Percentiles rank a stretch among this genome's conserved stretches.
Conservation (phyloP, 2,113 vertebrate genomes). For the Fulmarus glacialis region DNA sequence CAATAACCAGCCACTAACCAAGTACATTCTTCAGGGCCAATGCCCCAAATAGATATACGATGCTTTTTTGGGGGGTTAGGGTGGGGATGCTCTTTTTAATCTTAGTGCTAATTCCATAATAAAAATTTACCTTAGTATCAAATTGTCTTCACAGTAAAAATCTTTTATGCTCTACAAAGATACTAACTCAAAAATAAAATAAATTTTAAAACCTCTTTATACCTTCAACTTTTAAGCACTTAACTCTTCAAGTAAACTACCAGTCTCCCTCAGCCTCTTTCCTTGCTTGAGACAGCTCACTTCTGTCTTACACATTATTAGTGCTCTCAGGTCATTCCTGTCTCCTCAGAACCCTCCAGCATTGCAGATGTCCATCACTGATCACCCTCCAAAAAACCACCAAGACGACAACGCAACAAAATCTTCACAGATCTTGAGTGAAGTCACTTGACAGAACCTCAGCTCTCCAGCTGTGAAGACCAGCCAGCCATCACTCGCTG, state of each 20-base stretch:
- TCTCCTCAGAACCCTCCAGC: not conserved
- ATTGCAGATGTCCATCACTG: no score
- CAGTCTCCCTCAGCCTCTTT: not conserved
- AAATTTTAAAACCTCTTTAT: not conserved
- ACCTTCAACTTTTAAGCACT: not conserved
- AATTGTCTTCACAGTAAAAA: not conserved
- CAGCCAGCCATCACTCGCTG: not conserved
- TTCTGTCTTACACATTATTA: not conserved
- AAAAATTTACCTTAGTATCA: not conserved
- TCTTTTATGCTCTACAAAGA: not conserved
- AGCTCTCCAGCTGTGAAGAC: not conserved
- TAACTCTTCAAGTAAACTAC: not conserved
- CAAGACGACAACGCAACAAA: not conserved
- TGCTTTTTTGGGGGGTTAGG: not conserved
- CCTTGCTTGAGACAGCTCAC: not conserved
- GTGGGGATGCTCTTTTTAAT: not conserved
- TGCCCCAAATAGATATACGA: rapidly evolving
- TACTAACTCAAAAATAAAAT: not conserved
- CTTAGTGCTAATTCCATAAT: not conserved
- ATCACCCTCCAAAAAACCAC: not conserved
- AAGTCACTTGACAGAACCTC: not conserved
- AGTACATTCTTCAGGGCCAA: not conserved
- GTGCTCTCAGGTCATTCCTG: not conserved
- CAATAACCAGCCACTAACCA: not conserved
- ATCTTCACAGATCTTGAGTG: not conserved